These are phyloP conservation scores for Rafetus swinhoei DNA, from an alignment of 2,113 vertebrate genomes.

Conservation along the genomic window DNA sequence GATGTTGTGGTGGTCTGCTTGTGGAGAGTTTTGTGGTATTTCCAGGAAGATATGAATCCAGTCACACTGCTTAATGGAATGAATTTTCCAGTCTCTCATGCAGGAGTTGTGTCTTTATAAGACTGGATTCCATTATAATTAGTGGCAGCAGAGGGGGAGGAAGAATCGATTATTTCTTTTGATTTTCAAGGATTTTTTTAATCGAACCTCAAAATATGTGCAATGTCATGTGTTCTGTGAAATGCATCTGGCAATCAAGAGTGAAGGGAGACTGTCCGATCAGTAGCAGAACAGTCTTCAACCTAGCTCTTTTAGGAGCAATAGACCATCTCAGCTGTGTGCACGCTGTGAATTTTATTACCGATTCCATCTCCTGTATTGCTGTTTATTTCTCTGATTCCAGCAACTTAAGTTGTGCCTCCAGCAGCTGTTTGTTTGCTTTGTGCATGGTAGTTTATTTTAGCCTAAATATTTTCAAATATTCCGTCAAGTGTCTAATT, in stretches of 20 bases:
- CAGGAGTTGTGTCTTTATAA: not conserved
- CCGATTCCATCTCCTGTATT: constrained; percentile 30
- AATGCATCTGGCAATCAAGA: not conserved
- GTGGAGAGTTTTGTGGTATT: not conserved
- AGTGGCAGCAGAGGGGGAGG: not conserved
- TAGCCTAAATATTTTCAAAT: constrained; percentile 68
- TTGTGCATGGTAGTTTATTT: constrained; percentile 50
- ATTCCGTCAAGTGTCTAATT: constrained; percentile 59
- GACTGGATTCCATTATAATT: not conserved
- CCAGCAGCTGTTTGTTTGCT: constrained; percentile 70
- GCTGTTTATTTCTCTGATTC: constrained; percentile 65
- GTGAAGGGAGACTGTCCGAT: not conserved
- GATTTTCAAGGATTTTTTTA: not conserved
- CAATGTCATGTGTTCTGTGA: fast-evolving
- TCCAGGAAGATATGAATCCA: not conserved
- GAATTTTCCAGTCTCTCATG: not conserved
- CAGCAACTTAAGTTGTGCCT: constrained; percentile 54
- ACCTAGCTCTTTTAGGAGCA: not conserved
- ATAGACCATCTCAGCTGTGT: not conserved
- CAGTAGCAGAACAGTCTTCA: not conserved
- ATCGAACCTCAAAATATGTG: fast-evolving
- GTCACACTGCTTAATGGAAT: fast-evolving
- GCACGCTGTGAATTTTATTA: not conserved
- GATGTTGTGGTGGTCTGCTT: not conserved
- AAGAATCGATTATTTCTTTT: not conserved